phyloP scores from a whole-genome alignment of 2,113 vertebrate genomes.

The Sarotherodon lohbergeri region DNA sequence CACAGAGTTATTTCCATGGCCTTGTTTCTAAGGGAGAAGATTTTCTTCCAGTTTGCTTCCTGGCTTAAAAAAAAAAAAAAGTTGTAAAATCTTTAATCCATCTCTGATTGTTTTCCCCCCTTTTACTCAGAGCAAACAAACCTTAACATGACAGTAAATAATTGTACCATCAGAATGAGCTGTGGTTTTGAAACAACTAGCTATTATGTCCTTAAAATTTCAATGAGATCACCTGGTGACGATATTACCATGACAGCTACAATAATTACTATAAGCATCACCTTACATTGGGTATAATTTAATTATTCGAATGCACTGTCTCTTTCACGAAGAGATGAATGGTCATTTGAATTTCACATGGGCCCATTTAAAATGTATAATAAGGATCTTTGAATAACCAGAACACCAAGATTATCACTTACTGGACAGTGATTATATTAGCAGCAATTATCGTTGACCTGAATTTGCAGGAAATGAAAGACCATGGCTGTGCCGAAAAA shows the following conservation, averaged over 20 bases:
- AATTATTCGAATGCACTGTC: background rate
- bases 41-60: background rate
- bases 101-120: background rate
- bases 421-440: background rate
- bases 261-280: background rate
- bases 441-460: slow-evolving; percentile 20
- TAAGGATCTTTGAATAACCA: slow-evolving; percentile 10
- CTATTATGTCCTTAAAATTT: background rate
- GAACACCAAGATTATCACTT: background rate
- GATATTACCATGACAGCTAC: background rate
- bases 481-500: background rate
- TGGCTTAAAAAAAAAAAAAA: background rate
- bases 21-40: background rate
- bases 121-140: background rate
- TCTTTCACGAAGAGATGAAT: slow-evolving; percentile 19
- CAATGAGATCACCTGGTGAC: background rate
- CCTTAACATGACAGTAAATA: background rate
- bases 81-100: background rate
- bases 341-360: slow-evolving; percentile 6
- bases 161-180: background rate
- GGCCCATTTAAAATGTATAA: slow-evolving; percentile 12
- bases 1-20: background rate
- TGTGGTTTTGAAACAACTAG: background rate
- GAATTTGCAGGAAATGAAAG: slow-evolving; percentile 4
- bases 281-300: background rate